Percentiles rank a stretch among this genome's conserved stretches.
Conservation (phyloP, 2,113 vertebrate species). For the Ranitomeya variabilis region DNA sequence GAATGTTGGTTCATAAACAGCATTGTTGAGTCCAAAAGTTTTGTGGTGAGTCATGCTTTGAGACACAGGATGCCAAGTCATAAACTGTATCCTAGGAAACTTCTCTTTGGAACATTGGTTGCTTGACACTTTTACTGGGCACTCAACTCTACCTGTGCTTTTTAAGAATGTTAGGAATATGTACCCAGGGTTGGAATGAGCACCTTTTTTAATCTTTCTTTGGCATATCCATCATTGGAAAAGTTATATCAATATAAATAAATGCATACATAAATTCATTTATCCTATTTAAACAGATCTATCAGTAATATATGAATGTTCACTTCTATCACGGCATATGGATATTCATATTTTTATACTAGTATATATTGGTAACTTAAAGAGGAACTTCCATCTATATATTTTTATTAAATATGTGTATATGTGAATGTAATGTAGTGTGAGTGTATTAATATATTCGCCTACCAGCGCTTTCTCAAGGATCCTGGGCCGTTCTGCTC, state of each 20-base stretch:
- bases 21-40: slow-evolving; percentile 31
- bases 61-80: slow-evolving; percentile 38
- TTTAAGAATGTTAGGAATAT: background rate
- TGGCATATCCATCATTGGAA: background rate
- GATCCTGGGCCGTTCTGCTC: too few relatives aligned
- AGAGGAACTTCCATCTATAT: too few relatives aligned
- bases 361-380: too few relatives aligned
- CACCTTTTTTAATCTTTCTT: background rate
- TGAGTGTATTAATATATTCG: too few relatives aligned
- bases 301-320: background rate
- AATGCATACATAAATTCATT: background rate
- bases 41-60: slow-evolving; percentile 55
- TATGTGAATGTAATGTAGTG: too few relatives aligned
- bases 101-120: slow-evolving; percentile 27
- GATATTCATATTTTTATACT: too few relatives aligned
- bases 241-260: background rate
- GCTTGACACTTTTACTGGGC: background rate
- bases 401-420: too few relatives aligned
- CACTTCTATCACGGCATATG: too few relatives aligned
- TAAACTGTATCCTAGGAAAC: slow-evolving; percentile 46
- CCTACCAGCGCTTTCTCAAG: too few relatives aligned
- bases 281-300: background rate
- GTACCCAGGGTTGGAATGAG: background rate
- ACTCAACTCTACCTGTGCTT: slow-evolving; percentile 25
- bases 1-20: slow-evolving; percentile 43